These are phyloP conservation scores for Drosophila phalerata DNA, from an alignment of 2,888 invertebrate genomes.

Conservation along the genomic window DNA sequence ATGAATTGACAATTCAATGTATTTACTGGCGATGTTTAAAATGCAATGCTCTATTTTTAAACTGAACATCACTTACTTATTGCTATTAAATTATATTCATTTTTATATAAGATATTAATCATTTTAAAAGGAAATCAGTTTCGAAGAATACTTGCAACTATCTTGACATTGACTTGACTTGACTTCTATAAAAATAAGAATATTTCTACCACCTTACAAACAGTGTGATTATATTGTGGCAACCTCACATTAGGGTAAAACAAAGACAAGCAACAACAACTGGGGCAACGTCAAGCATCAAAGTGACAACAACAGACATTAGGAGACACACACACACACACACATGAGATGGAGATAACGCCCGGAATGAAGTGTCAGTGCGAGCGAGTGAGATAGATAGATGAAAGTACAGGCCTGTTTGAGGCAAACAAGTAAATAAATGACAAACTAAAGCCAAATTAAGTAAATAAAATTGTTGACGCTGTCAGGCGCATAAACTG, in stretches of 20 bases:
- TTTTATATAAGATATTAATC: too few relatives aligned
- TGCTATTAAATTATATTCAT: too few relatives aligned
- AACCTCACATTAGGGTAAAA: slow-evolving; percentile 14
- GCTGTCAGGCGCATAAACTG: slow-evolving; percentile 75
- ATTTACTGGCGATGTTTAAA: too few relatives aligned
- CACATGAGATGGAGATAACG: slow-evolving; percentile 41
- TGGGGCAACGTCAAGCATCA: slow-evolving; percentile 69
- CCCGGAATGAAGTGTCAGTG: neutral
- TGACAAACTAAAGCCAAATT: slow-evolving; percentile 82
- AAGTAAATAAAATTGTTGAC: slow-evolving; percentile 81
- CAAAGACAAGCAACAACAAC: slow-evolving; percentile 42
- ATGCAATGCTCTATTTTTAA: too few relatives aligned
- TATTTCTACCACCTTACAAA: neutral
- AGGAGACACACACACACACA: slow-evolving; percentile 51
- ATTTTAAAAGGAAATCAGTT: too few relatives aligned
- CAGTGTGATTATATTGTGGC: neutral
- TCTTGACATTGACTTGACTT: too few relatives aligned
- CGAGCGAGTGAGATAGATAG: slow-evolving; percentile 15
- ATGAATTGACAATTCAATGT: too few relatives aligned
- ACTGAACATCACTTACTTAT: too few relatives aligned
- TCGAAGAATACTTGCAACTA: too few relatives aligned
- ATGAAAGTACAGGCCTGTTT: slow-evolving; percentile 28
- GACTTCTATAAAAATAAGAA: too few relatives aligned
- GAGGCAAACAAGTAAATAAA: slow-evolving; percentile 76
- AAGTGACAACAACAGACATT: slow-evolving; percentile 79